Evolutionary conservation across 2,888 invertebrate genomes (phyloP), one percentile per base, ranked within the genome.

Genomic region (Meteorus cinctellus): DNA sequence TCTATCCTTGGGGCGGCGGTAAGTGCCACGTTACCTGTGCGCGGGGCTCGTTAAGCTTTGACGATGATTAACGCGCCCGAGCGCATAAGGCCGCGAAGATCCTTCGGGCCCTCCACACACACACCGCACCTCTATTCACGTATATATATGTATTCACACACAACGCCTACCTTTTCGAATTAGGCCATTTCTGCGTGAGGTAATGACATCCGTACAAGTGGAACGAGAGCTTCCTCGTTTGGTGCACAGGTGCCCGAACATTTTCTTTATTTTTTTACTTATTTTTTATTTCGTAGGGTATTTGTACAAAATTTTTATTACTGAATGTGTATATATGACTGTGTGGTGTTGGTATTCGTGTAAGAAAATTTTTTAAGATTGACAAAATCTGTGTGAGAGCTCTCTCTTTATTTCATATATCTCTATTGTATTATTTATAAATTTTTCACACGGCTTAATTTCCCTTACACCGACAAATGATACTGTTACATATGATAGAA

Each of bases 31-130:
- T 74, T 69, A 74, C 74, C 66, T 65, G 62, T 55, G 55, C 19
- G 55, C 55, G 19, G 72, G 41, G 72, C 72, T 76, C 76, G 76
- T 76, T 76, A 76, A 72, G 76, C 67, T 72, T 72, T 72, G 76
- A 75, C 75, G 72, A 76, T 76, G 72, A 76, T 76, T 76, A 76
- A 76, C 76, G 76, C 75, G 71, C 55, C 31, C 71, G 69, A 67
- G 41, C 67, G 48, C 67, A 67, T 67, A 67, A 67, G 69, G 69
- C 71, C 19, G 19, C 48, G 14, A n/a, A 55, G 59, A 62, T 60
- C 62, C 55, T 55, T 55, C 10, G 2, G 19, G 36, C 14, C 59
- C 66, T 75, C 41, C 19, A 59, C 55, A 48, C 65, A 41, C 41
- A 12, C 41, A 41, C 41, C 12, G 6, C 8, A 41, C 41, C 2